These are phyloP conservation scores for Sebastes glaucus DNA, from an alignment of 2,797 vertebrate species.

Conservation along the genomic window DNA sequence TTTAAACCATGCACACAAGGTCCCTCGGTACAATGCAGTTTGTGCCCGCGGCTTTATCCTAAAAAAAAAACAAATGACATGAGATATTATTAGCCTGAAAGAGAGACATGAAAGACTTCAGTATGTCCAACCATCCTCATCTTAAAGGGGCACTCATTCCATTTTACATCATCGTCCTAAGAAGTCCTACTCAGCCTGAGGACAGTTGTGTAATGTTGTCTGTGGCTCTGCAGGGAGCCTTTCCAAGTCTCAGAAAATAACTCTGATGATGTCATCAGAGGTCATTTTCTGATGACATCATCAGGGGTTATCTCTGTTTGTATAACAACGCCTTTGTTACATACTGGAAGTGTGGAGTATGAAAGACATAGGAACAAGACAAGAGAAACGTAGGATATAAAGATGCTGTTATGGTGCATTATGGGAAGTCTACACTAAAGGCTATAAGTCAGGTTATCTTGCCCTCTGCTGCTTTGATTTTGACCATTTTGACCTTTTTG, in stretches of 20 bases:
- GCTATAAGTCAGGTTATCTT: not conserved
- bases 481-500: not conserved
- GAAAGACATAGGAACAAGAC: not conserved
- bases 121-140: not conserved
- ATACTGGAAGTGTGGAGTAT: not conserved
- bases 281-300: not conserved
- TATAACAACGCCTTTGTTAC: not conserved
- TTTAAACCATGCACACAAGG: slow-evolving; percentile 45
- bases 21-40: slow-evolving; percentile 7
- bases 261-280: not conserved
- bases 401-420: not conserved
- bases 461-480: not conserved
- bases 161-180: not conserved
- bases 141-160: not conserved
- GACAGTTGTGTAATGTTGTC: not conserved
- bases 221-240: not conserved
- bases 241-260: not conserved
- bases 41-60: slow-evolving; percentile 2
- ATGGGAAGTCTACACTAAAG: not conserved
- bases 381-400: not conserved
- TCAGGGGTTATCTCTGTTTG: not conserved
- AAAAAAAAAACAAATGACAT: not conserved
- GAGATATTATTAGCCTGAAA: not conserved
- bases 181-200: not conserved
- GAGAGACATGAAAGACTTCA: not conserved